These are phyloP conservation scores for Meandrusa payeni DNA, from an alignment of 2,888 invertebrate genomes.

Conservation along the genomic window DNA sequence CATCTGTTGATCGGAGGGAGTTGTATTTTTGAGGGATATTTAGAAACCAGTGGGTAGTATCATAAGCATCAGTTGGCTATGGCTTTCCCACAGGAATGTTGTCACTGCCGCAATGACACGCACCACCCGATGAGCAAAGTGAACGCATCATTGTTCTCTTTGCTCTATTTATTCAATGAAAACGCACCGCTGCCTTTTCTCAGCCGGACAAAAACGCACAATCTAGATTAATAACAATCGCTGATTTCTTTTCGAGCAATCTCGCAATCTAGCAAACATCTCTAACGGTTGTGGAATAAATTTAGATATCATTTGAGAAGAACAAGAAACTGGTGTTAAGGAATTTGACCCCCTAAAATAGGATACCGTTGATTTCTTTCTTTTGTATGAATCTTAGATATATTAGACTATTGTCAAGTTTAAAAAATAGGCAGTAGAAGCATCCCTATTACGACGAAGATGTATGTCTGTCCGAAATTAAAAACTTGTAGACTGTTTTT, in stretches of 20 bases:
- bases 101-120: slow-evolving; percentile 6
- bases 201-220: slow-evolving; percentile 23
- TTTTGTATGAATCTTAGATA: no score
- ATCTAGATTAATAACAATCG: slow-evolving; percentile 9
- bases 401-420: no score
- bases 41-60: no score
- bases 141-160: slow-evolving; percentile 67
- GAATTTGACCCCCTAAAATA: background rate
- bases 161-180: slow-evolving; percentile 60
- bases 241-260: slow-evolving; percentile 8
- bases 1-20: no score
- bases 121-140: slow-evolving; percentile 37
- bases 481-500: no score
- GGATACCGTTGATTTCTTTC: background rate
- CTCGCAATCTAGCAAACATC: slow-evolving; percentile 7
- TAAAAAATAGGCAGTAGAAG: no score
- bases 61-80: no score
- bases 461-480: no score
- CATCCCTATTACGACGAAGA: no score
- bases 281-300: slow-evolving; percentile 11
- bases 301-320: slow-evolving; percentile 2
- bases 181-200: slow-evolving; percentile 43
- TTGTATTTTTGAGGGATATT: no score
- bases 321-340: background rate
- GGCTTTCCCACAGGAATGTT: slow-evolving; percentile 33